Evolutionary conservation across 2,113 vertebrate species (phyloP), one percentile per base, ranked within the genome.

Genomic region (Malaclemys terrapin): DNA sequence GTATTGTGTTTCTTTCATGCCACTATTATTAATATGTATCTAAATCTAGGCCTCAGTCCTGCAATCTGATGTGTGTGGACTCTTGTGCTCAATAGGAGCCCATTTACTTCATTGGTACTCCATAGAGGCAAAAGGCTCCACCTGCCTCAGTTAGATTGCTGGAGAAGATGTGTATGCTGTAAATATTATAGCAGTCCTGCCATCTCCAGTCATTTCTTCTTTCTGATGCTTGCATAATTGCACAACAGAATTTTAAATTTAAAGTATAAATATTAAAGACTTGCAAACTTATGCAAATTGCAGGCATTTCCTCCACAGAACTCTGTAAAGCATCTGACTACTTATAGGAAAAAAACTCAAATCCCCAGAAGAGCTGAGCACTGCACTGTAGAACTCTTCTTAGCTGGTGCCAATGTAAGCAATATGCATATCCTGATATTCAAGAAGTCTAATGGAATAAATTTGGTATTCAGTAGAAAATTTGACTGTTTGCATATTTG

Each of bases 1-100:
- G 65, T 91, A 20, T 72, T 72, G 17, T 35, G 16, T 72, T 91
- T 49, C 92, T 96, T 97, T 95, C 95, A 93, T 97, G 96, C 82
- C 90, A n/a, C 76, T 2, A 1, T n/a, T 88, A 88, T 91, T 93
- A 52, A 80, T 62, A 1, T 14, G 56, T 88, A 95, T 93, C 57
- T 92, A 72, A 65, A 47, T 54, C 1, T 0, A 96, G 96, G 54
- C 91, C 87, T 94, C 84, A 50, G 92, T 96, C 86, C 89, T 91
- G 2, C 88, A 54, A 84, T 17, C 79, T 81, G 85, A 83, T 76
- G 81, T 1, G 0, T 9, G 50, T 59, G 75, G 92, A 91, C 87
- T 85, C 88, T 54, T 76, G 83, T 84, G 90, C 92, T 92, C 4
- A 0, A 2, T 92, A 75, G 84, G 42, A 89, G 92, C 65, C 75